phyloP scores from a whole-genome alignment of 2,113 vertebrate species.

The Bettongia penicillata region DNA sequence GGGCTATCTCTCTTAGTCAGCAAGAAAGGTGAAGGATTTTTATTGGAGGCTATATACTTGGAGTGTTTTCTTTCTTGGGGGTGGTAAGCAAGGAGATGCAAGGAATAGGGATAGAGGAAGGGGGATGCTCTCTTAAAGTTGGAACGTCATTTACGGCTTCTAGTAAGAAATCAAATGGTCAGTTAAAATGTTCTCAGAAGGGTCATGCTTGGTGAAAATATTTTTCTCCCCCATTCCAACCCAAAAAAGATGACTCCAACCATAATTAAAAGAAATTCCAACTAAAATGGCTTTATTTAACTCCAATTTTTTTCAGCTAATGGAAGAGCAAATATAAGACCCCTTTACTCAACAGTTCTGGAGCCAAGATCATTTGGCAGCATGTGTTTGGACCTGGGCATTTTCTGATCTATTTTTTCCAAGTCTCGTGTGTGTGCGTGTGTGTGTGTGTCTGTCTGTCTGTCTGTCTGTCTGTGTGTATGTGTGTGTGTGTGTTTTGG shows the following conservation, averaged over 20 bases:
- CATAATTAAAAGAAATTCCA: constrained; percentile 53
- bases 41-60: constrained; percentile 34
- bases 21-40: constrained; percentile 38
- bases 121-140: constrained; percentile 6
- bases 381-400: neutral
- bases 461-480: too few relatives aligned
- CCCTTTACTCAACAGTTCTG: constrained; percentile 14
- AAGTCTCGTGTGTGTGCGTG: too few relatives aligned
- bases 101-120: neutral
- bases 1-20: constrained; percentile 46
- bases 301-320: constrained; percentile 61
- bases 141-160: neutral
- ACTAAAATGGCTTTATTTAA: constrained; percentile 56
- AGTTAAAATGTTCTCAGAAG: constrained; percentile 54
- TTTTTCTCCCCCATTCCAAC: neutral
- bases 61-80: constrained; percentile 56
- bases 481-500: too few relatives aligned
- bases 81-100: neutral
- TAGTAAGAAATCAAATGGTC: constrained; percentile 23
- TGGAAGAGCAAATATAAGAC: constrained; percentile 49
- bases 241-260: constrained; percentile 52
- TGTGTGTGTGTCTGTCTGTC: too few relatives aligned
- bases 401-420: neutral
- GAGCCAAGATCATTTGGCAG: constrained; percentile 2
- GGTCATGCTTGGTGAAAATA: neutral